These are phyloP conservation scores for Calliphora vicina DNA, from an alignment of 1,140 invertebrate genomes.

Conservation along the genomic window DNA sequence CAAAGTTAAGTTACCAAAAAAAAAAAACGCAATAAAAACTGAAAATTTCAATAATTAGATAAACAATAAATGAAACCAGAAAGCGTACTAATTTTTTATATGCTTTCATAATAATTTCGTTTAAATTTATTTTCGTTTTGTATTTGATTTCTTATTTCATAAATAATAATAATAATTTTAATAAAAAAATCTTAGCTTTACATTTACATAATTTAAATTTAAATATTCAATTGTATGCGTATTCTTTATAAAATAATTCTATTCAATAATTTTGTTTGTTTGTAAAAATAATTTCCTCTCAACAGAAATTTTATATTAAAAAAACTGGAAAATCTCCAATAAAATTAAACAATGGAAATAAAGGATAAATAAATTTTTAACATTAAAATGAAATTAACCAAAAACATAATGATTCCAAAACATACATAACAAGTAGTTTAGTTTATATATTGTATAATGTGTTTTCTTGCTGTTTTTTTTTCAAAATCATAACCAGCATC, in stretches of 20 bases:
- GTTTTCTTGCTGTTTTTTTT: neutral
- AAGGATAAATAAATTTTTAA: neutral
- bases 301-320: neutral
- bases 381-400: neutral
- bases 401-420: neutral
- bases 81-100: neutral
- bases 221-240: conserved; percentile 2
- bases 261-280: neutral
- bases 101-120: neutral
- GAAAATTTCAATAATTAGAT: too few species aligned
- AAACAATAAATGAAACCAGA: too few species aligned
- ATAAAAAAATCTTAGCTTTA: neutral
- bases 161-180: neutral
- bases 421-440: neutral
- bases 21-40: too few species aligned
- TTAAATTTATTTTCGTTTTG: neutral
- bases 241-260: conserved; percentile 10
- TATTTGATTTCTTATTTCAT: conserved; percentile 2
- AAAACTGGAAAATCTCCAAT: neutral
- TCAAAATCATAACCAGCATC: neutral
- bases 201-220: conserved; percentile 12
- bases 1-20: too few species aligned
- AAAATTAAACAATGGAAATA: neutral
- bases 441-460: neutral
- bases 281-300: conserved; percentile 10